Percentiles rank a stretch among this genome's conserved stretches.
Conservation (phyloP, 2,797 vertebrate species). For the Halcyon leucocephala region DNA sequence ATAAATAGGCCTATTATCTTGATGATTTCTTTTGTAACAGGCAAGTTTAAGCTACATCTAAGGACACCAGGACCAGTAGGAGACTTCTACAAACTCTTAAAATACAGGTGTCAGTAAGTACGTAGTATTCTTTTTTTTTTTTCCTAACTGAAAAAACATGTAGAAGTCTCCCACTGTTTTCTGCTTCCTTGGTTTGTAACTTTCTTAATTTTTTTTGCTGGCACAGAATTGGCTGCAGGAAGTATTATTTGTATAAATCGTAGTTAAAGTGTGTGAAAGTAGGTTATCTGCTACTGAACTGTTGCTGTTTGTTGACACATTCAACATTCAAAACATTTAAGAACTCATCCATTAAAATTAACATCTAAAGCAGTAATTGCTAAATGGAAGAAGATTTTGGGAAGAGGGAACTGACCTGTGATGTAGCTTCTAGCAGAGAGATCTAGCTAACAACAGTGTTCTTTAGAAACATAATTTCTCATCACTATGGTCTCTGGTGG, state of each 20-base stretch:
- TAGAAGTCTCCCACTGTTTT: constrained; percentile 64
- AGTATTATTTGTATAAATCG: background rate
- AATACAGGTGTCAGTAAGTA: constrained; percentile 53
- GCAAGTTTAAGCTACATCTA: constrained; percentile 40
- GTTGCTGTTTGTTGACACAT: background rate
- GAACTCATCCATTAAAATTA: background rate
- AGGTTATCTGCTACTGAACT: background rate
- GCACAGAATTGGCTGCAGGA: background rate
- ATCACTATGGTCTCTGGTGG: background rate
- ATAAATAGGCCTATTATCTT: background rate
- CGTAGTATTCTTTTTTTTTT: background rate
- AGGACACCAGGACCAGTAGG: constrained; percentile 55
- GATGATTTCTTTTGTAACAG: constrained; percentile 36
- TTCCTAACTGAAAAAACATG: background rate
- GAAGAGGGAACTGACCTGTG: background rate
- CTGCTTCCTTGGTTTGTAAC: constrained; percentile 65
- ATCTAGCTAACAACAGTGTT: background rate
- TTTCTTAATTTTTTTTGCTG: background rate
- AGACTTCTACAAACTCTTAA: constrained; percentile 63
- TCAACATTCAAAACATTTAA: background rate
- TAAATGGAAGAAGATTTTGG: background rate
- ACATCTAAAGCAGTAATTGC: background rate
- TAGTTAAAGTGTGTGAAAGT: background rate
- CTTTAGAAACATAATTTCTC: background rate
- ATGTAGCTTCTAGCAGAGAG: background rate